phyloP scores from a whole-genome alignment of 2,888 invertebrate species.

The Alsophila aescularia region DNA sequence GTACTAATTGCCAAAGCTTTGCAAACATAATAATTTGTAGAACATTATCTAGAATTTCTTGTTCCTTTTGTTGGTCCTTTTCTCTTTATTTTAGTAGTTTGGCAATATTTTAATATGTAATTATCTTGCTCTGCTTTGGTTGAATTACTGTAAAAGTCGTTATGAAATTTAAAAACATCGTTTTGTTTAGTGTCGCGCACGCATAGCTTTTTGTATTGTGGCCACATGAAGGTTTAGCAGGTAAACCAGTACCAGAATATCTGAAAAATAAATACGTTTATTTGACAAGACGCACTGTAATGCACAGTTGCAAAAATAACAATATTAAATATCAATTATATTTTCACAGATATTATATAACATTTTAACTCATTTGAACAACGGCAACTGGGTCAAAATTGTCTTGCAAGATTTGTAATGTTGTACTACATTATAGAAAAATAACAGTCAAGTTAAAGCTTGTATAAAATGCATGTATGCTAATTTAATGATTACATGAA shows the following conservation, averaged over 20 bases:
- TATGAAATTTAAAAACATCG: background rate
- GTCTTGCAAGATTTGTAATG: no score
- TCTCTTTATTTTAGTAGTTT: background rate
- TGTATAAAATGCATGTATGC: no score
- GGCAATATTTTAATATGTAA: background rate
- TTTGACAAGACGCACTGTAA: no score
- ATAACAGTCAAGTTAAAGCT: no score
- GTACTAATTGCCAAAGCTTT: slow-evolving; percentile 23
- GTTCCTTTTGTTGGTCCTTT: background rate
- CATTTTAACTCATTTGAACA: no score
- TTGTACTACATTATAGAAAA: no score
- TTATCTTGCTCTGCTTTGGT: background rate
- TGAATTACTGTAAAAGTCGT: background rate
- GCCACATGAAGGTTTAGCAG: background rate
- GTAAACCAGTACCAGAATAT: background rate
- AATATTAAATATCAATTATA: no score
- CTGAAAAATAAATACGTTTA: background rate
- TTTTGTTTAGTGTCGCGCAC: background rate
- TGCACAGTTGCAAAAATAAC: no score
- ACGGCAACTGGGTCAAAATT: no score
- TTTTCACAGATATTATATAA: no score
- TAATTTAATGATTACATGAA: no score
- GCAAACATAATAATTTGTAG: slow-evolving; percentile 1
- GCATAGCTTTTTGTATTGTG: background rate
- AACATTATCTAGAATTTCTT: background rate